Base-by-base conservation (phyloP, 2,888 invertebrate species). In the Flabesymbios commensalis region DNA sequence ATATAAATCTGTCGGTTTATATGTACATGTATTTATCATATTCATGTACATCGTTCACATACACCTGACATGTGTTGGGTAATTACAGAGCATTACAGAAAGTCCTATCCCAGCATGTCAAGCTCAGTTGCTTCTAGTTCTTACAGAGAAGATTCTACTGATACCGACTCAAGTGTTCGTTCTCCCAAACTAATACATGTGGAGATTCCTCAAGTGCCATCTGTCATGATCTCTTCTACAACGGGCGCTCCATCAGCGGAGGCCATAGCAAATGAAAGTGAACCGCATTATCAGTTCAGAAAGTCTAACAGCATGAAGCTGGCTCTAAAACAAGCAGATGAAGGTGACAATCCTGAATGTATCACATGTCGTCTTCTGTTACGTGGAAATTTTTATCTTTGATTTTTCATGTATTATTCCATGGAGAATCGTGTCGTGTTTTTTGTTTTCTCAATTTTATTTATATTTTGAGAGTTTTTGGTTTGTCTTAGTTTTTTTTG, bases 301-400 rank as follows among this genome's bases (percentile, higher is more conserved):
- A 78, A 78, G 67, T 77, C 78, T n/a, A 72, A 73, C 65, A 79
- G 79, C 67, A 78, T 79, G 78, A 77, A 76, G 67, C 74, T 78
- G 28, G 78, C 76, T 53, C 71, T 74, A 64, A 75, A 73, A 67
- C 75, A 74, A 61, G 72, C 68, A 28, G 71, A 71, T 33, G 75
- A 74, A 75, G 76, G 75, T 76, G 75, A 75, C 42, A 32, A 19
- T 19, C n/a, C 45, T 33, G 39, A 43, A 31, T 49, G 29, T 24
- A 49, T 19, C 10, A 24, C 22, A 14, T 4, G 45, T 45, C 26
- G 28, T 28, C 5, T 10, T 3, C n/a, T n/a, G n/a, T n/a, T n/a
- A n/a, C n/a, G n/a, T n/a, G n/a, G n/a, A n/a, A n/a, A n/a, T n/a
- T n/a, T n/a, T n/a, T n/a, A n/a, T n/a, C n/a, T n/a, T n/a, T n/a